Evolutionary conservation across 1,140 invertebrate genomes (phyloP), one percentile per base, ranked within the genome.

Genomic region (Drosophila athabasca): DNA sequence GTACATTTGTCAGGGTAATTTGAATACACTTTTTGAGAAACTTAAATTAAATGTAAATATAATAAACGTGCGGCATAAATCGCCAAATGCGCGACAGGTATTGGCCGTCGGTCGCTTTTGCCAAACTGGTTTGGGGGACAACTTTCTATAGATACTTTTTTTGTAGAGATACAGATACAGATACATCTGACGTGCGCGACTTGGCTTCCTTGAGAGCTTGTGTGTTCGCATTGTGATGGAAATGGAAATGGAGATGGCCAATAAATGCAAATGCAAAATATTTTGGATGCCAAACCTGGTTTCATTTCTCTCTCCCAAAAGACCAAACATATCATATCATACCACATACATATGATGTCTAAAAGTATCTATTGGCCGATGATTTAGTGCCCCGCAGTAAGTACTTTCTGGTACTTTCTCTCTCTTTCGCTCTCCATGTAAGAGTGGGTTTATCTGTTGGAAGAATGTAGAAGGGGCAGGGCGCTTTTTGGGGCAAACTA

Each of bases 31-130:
- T 45, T 49, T 67, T 66, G 26, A 73, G 67, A 58, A 70, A 67
- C 19, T 81, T 88, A 88, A 88, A 87, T 88, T 82, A 82, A 88
- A 87, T 87, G 79, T 82, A 88, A 79, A 88, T 85, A 80, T 84
- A 87, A 78, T 75, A 87, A 87, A 82, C 83, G 83, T 87, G 75
- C 62, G 73, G 83, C 82, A 87, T 87, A 87, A 87, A 87, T 88
- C 69, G 62, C 35, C 35, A 11, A 39, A 78, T 76, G 82, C 78
- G 68, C 82, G 83, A 78, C 82, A 85, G 82, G 82, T 77, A 74
- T 69, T 69, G 60, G 65, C 31, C 55, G 13, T 61, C 17, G 17
- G 13, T 61, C 17, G 17, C 52, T 62, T 35, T 50, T 65, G 52
- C 43, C 22, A 90, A 90, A 90, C 87, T 90, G 87, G 87, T 90